Conservation (phyloP, 2,113 vertebrate genomes). For the Galbula dea region DNA sequence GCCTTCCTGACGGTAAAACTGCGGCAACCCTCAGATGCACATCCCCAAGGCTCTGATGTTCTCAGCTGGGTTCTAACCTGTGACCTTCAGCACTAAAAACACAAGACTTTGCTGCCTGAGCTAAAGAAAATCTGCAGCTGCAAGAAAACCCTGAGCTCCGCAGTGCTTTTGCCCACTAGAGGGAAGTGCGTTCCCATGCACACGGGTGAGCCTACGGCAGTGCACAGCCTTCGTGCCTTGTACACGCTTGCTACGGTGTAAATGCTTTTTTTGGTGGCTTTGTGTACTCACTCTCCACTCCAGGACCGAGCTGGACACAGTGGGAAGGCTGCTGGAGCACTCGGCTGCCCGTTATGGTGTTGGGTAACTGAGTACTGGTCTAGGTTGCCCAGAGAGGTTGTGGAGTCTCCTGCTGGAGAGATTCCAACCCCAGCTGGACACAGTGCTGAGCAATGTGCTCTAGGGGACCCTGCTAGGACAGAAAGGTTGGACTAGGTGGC, state of each 20-base stretch:
- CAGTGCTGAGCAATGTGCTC: no score
- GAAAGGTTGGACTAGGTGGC: no score
- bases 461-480: no score
- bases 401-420: no score
- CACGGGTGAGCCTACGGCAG: not conserved
- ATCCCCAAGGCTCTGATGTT: not conserved
- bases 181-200: constrained; percentile 54
- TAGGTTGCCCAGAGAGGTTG: no score
- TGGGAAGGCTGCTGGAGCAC: not conserved
- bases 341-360: not conserved
- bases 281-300: rapidly evolving
- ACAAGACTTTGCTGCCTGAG: not conserved
- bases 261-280: not conserved
- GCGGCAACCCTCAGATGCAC: rapidly evolving
- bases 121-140: not conserved
- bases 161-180: constrained; percentile 54
- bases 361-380: no score
- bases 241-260: not conserved
- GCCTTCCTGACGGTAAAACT: rapidly evolving
- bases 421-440: no score
- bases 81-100: not conserved
- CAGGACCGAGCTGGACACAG: rapidly evolving
- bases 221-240: not conserved
- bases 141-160: not conserved
- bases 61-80: not conserved